Evolutionary conservation across 2,113 vertebrate species (phyloP).

Genomic region (Ifrita kowaldi): DNA sequence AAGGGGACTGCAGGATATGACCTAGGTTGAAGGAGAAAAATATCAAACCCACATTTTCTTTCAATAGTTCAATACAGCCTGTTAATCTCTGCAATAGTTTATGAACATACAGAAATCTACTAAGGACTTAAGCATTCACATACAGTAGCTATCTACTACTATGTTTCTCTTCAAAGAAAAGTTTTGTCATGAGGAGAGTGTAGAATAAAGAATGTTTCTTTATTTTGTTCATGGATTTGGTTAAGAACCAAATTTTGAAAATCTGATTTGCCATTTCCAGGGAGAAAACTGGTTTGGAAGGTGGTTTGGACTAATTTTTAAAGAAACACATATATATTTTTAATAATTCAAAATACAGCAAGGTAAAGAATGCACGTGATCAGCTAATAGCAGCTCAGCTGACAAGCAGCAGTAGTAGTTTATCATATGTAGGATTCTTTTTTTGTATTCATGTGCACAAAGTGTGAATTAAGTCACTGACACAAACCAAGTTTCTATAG

Average conservation of each 20-base stretch:
- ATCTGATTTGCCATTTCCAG: neutral
- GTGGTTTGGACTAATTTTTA: rapidly evolving
- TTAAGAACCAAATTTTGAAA: neutral
- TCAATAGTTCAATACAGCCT: neutral
- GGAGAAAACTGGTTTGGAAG: neutral
- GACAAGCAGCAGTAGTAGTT: neutral
- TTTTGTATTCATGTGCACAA: neutral
- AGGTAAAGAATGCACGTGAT: neutral
- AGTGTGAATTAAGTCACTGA: neutral
- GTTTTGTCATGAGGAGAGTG: neutral
- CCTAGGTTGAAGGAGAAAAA: constrained; percentile 69
- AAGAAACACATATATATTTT: neutral
- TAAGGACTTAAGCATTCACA: neutral
- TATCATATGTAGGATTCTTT: neutral
- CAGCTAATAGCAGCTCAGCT: neutral
- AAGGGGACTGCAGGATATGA: constrained; percentile 97
- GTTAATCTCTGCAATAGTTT: neutral
- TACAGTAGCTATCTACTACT: neutral
- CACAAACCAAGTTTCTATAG: neutral
- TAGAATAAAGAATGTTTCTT: neutral
- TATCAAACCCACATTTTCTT: neutral
- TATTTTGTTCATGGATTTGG: neutral
- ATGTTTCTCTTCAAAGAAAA: neutral
- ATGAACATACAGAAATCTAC: neutral
- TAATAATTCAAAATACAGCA: neutral